Evolutionary conservation across 2,888 invertebrate genomes (phyloP).

Genomic region (Nomada fucata): DNA sequence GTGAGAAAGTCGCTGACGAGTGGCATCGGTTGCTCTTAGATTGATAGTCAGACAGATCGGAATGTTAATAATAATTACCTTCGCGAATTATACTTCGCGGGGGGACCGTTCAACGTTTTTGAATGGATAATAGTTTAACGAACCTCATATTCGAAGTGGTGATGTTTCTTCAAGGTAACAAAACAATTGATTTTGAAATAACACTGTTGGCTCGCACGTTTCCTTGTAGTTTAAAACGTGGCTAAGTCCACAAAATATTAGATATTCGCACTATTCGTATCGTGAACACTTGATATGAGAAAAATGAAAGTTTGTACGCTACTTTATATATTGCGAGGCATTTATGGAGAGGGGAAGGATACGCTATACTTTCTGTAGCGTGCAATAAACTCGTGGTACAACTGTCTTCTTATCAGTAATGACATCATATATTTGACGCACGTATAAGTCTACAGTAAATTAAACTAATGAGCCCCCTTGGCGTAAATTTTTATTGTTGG

Average conservation of each 20-base stretch:
- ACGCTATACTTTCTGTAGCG: not conserved
- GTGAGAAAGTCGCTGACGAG: too few species aligned
- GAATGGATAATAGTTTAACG: not conserved
- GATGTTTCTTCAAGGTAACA: too few species aligned
- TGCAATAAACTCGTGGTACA: not conserved
- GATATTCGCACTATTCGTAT: too few species aligned
- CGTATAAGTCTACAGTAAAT: constrained; percentile 5
- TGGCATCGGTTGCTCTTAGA: not conserved
- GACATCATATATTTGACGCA: constrained; percentile 2
- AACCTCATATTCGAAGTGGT: not conserved
- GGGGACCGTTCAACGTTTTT: too few species aligned
- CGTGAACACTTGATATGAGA: too few species aligned
- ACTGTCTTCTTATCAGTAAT: constrained; percentile 22
- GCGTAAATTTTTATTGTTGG: not conserved
- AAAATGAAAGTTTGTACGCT: not conserved
- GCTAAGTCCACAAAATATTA: too few species aligned
- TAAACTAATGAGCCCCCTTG: not conserved
- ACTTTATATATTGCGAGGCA: not conserved
- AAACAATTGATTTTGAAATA: too few species aligned
- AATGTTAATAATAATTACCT: not conserved
- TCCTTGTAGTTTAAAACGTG: too few species aligned
- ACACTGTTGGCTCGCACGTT: too few species aligned
- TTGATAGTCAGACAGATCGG: too few species aligned
- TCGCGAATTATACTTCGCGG: not conserved
- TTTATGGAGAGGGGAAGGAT: not conserved